Conservation (phyloP, 2,888 invertebrate species). For the Machimus atricapillus region DNA sequence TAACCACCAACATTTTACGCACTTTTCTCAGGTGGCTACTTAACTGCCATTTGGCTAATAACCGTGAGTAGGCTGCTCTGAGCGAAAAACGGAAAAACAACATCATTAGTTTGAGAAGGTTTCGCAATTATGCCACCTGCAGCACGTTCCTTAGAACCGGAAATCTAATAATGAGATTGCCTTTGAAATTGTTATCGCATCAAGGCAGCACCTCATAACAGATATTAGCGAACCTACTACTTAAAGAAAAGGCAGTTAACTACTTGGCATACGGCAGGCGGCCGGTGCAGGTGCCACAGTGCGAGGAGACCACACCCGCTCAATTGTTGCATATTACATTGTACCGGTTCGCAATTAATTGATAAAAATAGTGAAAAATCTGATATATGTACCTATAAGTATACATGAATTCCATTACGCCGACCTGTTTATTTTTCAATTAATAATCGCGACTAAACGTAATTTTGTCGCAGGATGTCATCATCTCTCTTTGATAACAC, state of each 20-base stretch:
- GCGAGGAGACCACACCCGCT: slow-evolving; percentile 10
- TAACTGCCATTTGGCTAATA: background rate
- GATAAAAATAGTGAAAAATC: background rate
- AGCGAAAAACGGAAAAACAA: slow-evolving; percentile 2
- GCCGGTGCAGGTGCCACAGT: background rate
- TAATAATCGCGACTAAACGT: background rate
- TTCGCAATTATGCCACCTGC: slow-evolving; percentile 25
- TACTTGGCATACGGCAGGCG: background rate
- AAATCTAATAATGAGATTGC: slow-evolving; percentile 22
- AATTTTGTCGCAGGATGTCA: slow-evolving; percentile 17
- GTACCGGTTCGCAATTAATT: background rate
- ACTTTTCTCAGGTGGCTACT: background rate
- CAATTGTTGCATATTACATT: background rate
- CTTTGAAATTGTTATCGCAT: slow-evolving; percentile 1
- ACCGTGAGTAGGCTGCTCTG: background rate
- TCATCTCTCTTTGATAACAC: slow-evolving; percentile 13
- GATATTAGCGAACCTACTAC: background rate
- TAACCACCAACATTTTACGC: background rate
- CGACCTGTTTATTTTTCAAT: background rate
- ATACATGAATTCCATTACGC: background rate
- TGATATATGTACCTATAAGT: too few relatives aligned
- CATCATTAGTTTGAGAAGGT: slow-evolving; percentile 4
- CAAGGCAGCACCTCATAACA: background rate
- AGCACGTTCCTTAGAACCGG: slow-evolving; percentile 26
- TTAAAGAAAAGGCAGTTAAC: background rate